Evolutionary conservation across 1,140 invertebrate species (phyloP).

Genomic region (Macrobrachium rosenbergii): DNA sequence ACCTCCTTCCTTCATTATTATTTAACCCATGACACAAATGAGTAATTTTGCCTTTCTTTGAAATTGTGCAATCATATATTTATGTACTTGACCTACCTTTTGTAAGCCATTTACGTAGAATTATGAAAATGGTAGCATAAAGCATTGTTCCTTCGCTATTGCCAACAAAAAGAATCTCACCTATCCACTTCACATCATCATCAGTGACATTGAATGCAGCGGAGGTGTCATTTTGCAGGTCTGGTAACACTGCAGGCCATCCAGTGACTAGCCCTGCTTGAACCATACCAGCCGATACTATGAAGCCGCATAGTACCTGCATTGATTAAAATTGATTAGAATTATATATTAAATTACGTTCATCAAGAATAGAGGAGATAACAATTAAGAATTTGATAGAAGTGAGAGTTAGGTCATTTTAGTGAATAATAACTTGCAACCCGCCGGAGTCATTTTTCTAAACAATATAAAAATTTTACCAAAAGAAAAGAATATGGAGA

Average conservation of each 20-base stretch:
- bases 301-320: conserved; percentile 8
- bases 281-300: conserved; percentile 21
- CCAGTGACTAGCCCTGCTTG: conserved; percentile 23
- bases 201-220: conserved; percentile 23
- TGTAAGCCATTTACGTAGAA: neutral
- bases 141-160: too few relatives aligned
- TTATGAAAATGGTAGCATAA: too few relatives aligned
- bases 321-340: neutral
- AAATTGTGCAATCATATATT: neutral
- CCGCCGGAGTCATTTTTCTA: too few relatives aligned
- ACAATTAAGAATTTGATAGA: too few relatives aligned
- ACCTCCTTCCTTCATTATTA: neutral
- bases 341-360: too few relatives aligned
- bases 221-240: conserved; percentile 8
- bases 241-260: conserved; percentile 33
- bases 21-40: neutral
- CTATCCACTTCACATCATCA: conserved; percentile 41
- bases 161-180: neutral
- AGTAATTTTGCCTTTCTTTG: neutral
- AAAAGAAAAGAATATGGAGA: too few relatives aligned
- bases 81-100: neutral
- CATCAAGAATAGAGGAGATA: too few relatives aligned
- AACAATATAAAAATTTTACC: too few relatives aligned
- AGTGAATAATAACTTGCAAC: too few relatives aligned
- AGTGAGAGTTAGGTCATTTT: too few relatives aligned